Conservation (phyloP, 2,113 vertebrate genomes). For the Brienomyrus longianalis region DNA sequence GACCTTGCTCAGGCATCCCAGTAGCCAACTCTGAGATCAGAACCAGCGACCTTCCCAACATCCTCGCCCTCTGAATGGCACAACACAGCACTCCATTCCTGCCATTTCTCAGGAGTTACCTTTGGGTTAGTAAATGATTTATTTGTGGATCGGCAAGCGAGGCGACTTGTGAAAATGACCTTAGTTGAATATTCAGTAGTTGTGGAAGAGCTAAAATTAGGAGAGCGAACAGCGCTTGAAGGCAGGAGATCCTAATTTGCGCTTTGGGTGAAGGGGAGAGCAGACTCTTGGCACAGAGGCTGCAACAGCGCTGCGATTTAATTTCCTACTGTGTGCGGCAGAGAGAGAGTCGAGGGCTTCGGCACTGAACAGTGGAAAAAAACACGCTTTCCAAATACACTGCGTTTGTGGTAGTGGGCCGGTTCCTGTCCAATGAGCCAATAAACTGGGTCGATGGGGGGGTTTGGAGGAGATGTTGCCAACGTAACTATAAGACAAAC, state of each 20-base stretch:
- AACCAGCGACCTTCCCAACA: neutral
- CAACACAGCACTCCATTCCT: neutral
- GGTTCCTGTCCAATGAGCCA: neutral
- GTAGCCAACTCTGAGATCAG: neutral
- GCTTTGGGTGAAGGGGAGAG: neutral
- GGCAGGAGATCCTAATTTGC: neutral
- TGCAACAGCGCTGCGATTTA: neutral
- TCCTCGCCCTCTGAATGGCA: neutral
- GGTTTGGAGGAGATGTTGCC: neutral
- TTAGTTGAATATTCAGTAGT: neutral
- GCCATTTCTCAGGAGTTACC: neutral
- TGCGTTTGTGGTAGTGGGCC: neutral
- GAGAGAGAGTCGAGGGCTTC: neutral
- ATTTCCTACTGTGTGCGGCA: neutral
- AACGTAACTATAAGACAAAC: neutral
- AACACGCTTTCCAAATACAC: neutral
- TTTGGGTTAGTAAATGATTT: neutral
- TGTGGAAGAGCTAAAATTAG: neutral
- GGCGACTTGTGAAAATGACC: neutral
- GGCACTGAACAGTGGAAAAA: neutral
- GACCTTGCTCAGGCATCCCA: neutral
- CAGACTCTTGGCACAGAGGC: neutral
- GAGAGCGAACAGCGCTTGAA: neutral
- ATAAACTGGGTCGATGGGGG: neutral
- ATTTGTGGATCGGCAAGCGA: neutral